phyloP scores from a whole-genome alignment of 92 coral and sea anemone genomes.

The Meandrina meandrites region DNA sequence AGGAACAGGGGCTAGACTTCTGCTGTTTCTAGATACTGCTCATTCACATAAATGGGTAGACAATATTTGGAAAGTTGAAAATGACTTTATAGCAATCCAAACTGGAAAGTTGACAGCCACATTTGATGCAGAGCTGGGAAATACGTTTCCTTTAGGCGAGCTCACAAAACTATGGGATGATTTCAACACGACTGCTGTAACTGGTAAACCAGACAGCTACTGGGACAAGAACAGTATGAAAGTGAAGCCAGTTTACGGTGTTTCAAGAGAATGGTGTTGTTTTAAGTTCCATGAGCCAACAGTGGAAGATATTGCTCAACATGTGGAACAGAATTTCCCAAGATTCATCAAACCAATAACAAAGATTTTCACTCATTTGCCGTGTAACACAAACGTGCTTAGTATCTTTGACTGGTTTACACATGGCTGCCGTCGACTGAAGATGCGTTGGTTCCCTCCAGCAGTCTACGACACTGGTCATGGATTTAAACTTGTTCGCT shows the following conservation, averaged over 20 bases:
- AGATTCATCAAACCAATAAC: constrained; percentile 92
- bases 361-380: constrained; percentile 84
- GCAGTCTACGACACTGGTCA: constrained; percentile 96
- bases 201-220: constrained; percentile 55
- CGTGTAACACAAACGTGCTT: constrained; percentile 85
- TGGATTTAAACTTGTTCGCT: constrained; percentile 88
- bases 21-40: constrained; percentile 86
- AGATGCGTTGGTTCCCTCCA: constrained; percentile 98
- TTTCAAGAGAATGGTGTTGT: constrained; percentile 91
- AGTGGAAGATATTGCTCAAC: constrained; percentile 84
- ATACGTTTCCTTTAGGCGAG: constrained; percentile 85
- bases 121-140: constrained; percentile 82
- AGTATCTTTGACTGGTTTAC: constrained; percentile 85
- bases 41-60: constrained; percentile 91
- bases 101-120: constrained; percentile 72
- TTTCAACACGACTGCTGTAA: constrained; percentile 61
- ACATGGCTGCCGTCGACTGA: constrained; percentile 73
- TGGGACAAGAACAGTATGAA: constrained; percentile 62
- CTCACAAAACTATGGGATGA: constrained; percentile 88
- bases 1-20: constrained; percentile 80
- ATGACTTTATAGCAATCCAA: constrained; percentile 86
- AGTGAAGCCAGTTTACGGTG: constrained; percentile 88
- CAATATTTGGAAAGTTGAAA: constrained; percentile 74
- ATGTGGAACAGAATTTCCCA: constrained; percentile 94
- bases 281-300: constrained; percentile 97